Base-by-base conservation (phyloP, 2,888 invertebrate genomes). In the Drosophila stalkeri region DNA sequence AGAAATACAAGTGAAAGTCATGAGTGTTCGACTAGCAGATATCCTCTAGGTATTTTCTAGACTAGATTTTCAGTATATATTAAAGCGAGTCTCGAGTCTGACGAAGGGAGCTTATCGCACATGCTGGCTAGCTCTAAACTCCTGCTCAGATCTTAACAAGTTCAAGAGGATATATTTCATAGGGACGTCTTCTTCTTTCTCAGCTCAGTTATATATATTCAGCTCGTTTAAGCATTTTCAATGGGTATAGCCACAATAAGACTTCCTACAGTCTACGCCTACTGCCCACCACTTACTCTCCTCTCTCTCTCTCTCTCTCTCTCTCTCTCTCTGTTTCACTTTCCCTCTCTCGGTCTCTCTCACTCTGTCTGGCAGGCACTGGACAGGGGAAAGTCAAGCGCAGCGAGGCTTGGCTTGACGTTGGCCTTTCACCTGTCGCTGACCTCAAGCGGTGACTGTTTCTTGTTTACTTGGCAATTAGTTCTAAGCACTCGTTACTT, bases 401-500 rank as follows among this genome's bases (percentile, higher is more conserved):
- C 47, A 43, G 33, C 27, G 56, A 20, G 33, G 23, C 43, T 63
- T 62, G 47, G 33, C 33, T 41, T 33, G 39, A 16, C 39, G 31
- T 12, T 64, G 86, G 81, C 89, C 84, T 89, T 89, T 83, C 83
- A 83, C 87, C 72, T 83, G 68, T 20, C 46, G 12, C 60, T 66
- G 37, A 23, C 31, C 49, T 51, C 49, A n/a, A 43, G 27, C 20
- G 43, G 39, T 33, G 39, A 27, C 37, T 56, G 54, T 39, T 37
- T 18, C 33, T 51, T 44, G 57, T 64, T 71, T 64, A 49, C 83
- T 64, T 27, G 46, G 65, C 86, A 89, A 89, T 85, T 89, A 85
- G 90, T 89, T 85, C 84, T 89, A 82, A 85, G 82, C 82, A 85
- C 86, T 80, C 62, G 82, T 44, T 39, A 76, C 76, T 89, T 89